Percentiles rank a stretch among this genome's conserved stretches.
Conservation (phyloP, 2,888 invertebrate genomes). For the Chrysina gloriosa region DNA sequence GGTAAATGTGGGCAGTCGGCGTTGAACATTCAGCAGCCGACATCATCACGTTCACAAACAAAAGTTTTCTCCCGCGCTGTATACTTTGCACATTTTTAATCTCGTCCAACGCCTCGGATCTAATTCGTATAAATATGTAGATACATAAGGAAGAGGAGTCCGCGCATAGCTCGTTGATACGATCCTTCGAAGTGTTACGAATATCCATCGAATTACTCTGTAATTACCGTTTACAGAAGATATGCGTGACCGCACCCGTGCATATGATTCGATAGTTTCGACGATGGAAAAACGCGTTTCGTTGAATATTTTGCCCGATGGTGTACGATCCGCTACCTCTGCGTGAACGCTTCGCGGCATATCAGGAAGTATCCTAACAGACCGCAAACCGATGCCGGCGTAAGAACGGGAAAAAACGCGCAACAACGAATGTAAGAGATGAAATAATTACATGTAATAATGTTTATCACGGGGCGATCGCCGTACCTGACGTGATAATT, state of each 20-base stretch:
- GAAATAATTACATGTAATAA: conserved; percentile 26
- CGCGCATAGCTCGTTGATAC: neutral
- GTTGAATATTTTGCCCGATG: conserved; percentile 24
- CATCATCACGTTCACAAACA: neutral
- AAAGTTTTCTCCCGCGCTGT: neutral
- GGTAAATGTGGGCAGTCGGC: neutral
- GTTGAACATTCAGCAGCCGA: neutral
- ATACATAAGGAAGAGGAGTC: neutral
- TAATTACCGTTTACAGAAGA: conserved; percentile 20
- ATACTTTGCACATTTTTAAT: conserved; percentile 1
- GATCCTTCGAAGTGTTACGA: conserved; percentile 15
- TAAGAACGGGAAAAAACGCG: neutral
- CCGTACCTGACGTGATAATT: conserved; percentile 25
- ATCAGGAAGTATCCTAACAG: conserved; percentile 18
- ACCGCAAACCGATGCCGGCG: neutral
- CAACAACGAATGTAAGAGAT: neutral
- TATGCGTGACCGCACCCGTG: conserved; percentile 27
- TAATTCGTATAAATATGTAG: conserved; percentile 7
- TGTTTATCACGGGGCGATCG: conserved; percentile 12
- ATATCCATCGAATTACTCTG: conserved; percentile 8
- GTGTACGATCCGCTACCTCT: conserved; percentile 24
- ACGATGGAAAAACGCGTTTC: neutral
- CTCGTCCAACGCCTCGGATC: conserved; percentile 3
- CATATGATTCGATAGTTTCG: conserved; percentile 8
- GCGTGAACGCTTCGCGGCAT: conserved; percentile 5